Conservation (phyloP, 2,113 vertebrate species). For the Nothoprocta pentlandii region DNA sequence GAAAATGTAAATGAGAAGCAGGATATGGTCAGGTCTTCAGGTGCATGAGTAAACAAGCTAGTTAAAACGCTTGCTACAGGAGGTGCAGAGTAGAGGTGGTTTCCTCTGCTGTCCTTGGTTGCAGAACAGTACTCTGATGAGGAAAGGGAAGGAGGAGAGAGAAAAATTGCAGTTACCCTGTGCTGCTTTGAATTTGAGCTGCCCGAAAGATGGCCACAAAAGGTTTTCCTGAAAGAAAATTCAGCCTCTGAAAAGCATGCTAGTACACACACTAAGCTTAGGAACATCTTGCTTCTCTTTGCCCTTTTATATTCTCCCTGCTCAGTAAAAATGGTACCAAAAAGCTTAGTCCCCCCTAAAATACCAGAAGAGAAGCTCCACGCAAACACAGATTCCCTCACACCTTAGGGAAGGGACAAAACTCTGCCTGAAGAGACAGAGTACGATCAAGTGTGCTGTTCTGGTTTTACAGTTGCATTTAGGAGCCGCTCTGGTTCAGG, state of each 20-base stretch:
- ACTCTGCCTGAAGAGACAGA: fast-evolving
- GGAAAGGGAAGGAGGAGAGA: conserved; percentile 8
- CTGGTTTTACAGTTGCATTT: background rate
- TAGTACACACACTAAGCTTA: background rate
- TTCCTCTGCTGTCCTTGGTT: background rate
- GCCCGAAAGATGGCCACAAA: conserved; percentile 6
- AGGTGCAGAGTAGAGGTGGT: background rate
- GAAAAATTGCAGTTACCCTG: background rate
- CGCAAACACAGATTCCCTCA: background rate
- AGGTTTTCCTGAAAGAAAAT: background rate
- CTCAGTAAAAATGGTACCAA: background rate
- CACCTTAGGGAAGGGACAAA: background rate
- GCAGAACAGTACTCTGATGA: background rate
- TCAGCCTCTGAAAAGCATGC: background rate
- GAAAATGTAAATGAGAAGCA: background rate
- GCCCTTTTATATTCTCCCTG: background rate
- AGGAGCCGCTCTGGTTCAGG: background rate
- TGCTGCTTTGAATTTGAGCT: background rate
- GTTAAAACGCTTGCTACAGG: background rate
- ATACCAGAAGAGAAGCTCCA: background rate
- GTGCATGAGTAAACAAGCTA: background rate
- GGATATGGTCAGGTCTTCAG: background rate
- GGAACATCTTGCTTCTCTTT: background rate
- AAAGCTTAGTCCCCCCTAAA: background rate
- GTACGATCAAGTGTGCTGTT: background rate